Evolutionary conservation across 2,113 vertebrate species (phyloP), one percentile per base, ranked within the genome.

Genomic region (Poeciliopsis turrubarensis): DNA sequence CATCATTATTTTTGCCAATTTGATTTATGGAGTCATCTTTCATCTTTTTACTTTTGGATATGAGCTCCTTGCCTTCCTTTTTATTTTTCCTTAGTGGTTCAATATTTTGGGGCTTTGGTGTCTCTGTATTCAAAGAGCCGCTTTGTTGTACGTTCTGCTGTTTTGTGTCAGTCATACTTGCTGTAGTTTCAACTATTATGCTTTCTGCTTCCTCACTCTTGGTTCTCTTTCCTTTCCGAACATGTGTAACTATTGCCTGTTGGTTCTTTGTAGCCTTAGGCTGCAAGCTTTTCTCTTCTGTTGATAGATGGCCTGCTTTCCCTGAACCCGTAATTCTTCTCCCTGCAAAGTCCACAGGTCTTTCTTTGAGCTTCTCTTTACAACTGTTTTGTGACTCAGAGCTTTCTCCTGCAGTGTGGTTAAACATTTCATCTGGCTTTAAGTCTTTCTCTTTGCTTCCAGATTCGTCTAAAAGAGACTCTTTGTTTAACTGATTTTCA

Each of bases 401-500:
- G 68, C 19, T 62, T 66, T 83, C 77, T 68, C 22, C 25, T 7
- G 71, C 66, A 69, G 72, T 0, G 1, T 81, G 73, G 70, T 82
- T 63, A 47, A 62, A 68, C 60, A 68, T 83, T 78, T 89, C 64
- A 72, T 73, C 85, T 84, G 70, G 63, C 67, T 87, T 70, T 32
- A 80, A 75, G 54, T 81, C 75, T 44, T 74, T 78, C 68, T 78
- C 47, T 72, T 34, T 70, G 60, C 61, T 76, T 83, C 72, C 77
- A 77, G 44, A 70, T 39, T 82, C 31, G 78, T 19, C 72, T 80
- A 78, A 89, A 87, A 91, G 76, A 65, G 73, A 12, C 74, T 82
- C 88, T 90, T 90, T 91, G 86, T 92, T 61, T 64, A 14, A 14
- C 37, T 78, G 60, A 70, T 75, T 83, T 79, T 87, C 83, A 82